Evolutionary conservation across 2,888 invertebrate genomes (phyloP).

Genomic region (Tachystola acroxantha): DNA sequence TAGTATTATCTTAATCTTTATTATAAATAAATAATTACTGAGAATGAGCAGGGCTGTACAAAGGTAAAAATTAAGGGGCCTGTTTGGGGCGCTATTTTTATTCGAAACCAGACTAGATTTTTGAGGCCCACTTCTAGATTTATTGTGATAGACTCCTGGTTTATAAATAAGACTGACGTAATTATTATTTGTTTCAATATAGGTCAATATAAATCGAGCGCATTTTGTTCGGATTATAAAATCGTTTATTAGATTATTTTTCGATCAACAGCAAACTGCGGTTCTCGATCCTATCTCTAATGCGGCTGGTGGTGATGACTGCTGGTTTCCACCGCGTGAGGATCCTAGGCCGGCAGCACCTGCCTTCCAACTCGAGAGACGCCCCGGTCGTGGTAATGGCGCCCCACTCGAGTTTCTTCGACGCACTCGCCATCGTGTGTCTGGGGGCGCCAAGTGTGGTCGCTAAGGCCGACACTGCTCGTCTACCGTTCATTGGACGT

Average conservation of each 20-base stretch:
- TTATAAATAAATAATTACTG: too few relatives aligned
- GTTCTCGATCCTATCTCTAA: conserved; percentile 81
- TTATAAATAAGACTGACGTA: too few relatives aligned
- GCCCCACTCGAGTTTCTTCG: conserved; percentile 95
- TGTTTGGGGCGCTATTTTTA: too few relatives aligned
- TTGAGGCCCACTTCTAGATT: too few relatives aligned
- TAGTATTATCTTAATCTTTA: too few relatives aligned
- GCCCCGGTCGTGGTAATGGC: conserved; percentile 93
- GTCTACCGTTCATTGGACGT: conserved; percentile 95
- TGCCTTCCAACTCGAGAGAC: conserved; percentile 74
- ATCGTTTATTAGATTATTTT: not conserved
- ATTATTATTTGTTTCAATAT: too few relatives aligned
- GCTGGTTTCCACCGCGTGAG: conserved; percentile 90
- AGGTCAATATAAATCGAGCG: too few relatives aligned
- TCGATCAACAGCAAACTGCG: conserved; percentile 77
- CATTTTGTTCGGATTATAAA: too few relatives aligned
- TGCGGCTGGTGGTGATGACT: conserved; percentile 86
- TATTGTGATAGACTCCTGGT: too few relatives aligned
- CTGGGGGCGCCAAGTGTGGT: conserved; percentile 93
- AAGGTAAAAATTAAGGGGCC: too few relatives aligned
- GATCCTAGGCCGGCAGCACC: conserved; percentile 81
- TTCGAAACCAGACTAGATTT: too few relatives aligned
- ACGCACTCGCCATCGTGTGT: conserved; percentile 89
- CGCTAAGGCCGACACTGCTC: conserved; percentile 90
- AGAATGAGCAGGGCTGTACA: too few relatives aligned